Evolutionary conservation across 2,888 invertebrate genomes (phyloP).

Genomic region (Sphecodes monilicornis): DNA sequence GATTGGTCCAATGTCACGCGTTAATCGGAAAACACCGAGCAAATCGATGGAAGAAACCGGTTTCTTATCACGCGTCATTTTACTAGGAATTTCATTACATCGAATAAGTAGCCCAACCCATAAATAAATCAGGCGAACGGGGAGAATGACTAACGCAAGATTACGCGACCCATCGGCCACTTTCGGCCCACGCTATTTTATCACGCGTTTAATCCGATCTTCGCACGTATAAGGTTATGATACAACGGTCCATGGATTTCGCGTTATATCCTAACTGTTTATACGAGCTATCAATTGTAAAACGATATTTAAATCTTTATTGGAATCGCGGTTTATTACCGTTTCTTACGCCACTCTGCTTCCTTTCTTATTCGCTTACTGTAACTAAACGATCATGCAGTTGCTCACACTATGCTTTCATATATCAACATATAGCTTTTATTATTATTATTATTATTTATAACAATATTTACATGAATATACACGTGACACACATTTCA

Average conservation of each 20-base stretch:
- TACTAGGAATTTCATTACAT: slow-evolving; percentile 80
- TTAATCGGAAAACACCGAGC: slow-evolving; percentile 44
- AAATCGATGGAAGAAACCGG: slow-evolving; percentile 52
- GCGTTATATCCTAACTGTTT: slow-evolving; percentile 1
- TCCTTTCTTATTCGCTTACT: not conserved
- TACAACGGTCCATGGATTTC: slow-evolving; percentile 19
- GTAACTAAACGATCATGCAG: not conserved
- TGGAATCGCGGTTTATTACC: not conserved
- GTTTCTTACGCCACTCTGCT: not conserved
- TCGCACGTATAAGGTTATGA: slow-evolving; percentile 56
- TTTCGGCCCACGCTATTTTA: slow-evolving; percentile 80
- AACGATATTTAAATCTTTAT: not conserved
- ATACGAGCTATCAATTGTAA: not conserved
- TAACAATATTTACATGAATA: slow-evolving; percentile 76
- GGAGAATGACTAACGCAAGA: slow-evolving; percentile 79
- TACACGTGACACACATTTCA: slow-evolving; percentile 66
- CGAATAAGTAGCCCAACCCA: slow-evolving; percentile 81
- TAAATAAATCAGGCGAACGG: slow-evolving; percentile 78
- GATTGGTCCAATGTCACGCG: slow-evolving; percentile 26
- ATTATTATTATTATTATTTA: slow-evolving; percentile 61
- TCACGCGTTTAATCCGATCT: slow-evolving; percentile 69
- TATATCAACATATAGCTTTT: slow-evolving; percentile 58
- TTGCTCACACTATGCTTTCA: not conserved
- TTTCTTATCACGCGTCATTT: slow-evolving; percentile 81
- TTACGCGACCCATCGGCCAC: slow-evolving; percentile 79